phyloP scores from a whole-genome alignment of 2,888 invertebrate genomes.

The Drosophila fulvimacula region DNA sequence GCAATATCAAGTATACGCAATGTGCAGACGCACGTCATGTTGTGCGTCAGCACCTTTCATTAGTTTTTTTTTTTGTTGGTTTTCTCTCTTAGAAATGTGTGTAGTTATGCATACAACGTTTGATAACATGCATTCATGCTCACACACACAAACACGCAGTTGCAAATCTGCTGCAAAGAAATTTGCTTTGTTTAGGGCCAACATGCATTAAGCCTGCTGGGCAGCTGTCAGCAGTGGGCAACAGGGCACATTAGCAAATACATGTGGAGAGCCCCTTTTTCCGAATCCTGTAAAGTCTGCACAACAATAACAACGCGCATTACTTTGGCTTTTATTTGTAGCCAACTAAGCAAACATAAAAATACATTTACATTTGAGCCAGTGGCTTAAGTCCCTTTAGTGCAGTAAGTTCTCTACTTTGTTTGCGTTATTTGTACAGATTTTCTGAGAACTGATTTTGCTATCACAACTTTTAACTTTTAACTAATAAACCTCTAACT shows the following conservation, averaged over 20 bases:
- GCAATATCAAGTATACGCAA: slow-evolving; percentile 41
- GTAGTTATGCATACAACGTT: slow-evolving; percentile 15
- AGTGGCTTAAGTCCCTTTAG: slow-evolving; percentile 12
- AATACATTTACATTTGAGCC: slow-evolving; percentile 19
- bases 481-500: slow-evolving; percentile 8
- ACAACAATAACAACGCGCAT: slow-evolving; percentile 54
- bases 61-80: neutral
- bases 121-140: slow-evolving; percentile 32
- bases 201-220: slow-evolving; percentile 53
- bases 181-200: slow-evolving; percentile 60
- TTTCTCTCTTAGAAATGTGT: neutral
- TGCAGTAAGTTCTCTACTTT: slow-evolving; percentile 7
- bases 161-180: slow-evolving; percentile 32
- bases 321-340: slow-evolving; percentile 45
- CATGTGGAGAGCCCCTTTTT: slow-evolving; percentile 54
- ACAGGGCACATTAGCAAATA: slow-evolving; percentile 37
- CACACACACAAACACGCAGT: neutral
- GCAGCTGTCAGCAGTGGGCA: slow-evolving; percentile 56
- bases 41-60: slow-evolving; percentile 31
- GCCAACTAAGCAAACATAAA: slow-evolving; percentile 35
- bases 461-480: neutral
- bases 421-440: neutral
- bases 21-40: slow-evolving; percentile 26
- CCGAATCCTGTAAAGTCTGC: slow-evolving; percentile 31
- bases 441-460: neutral